Conservation (phyloP, 2,888 invertebrate genomes). For the Itoplectis maculator region DNA sequence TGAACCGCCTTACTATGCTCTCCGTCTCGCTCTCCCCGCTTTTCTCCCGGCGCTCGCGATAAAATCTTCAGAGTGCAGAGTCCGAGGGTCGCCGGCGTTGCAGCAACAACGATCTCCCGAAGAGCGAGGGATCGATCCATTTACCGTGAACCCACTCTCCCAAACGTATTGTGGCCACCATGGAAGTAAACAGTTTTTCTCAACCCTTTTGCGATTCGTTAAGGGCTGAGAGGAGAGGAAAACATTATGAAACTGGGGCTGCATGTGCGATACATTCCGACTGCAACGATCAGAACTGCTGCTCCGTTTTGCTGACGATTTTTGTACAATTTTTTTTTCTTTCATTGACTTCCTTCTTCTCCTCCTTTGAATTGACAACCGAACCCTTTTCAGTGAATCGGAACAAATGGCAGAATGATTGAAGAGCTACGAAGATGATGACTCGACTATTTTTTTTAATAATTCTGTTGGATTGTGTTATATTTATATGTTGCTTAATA, state of each 20-base stretch:
- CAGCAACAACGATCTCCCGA: constrained; percentile 22
- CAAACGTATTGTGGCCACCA: constrained; percentile 33
- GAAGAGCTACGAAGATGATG: constrained; percentile 55
- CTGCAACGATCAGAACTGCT: background rate
- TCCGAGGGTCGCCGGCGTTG: constrained; percentile 55
- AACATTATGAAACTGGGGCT: constrained; percentile 9
- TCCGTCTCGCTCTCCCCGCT: constrained; percentile 22
- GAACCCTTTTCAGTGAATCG: constrained; percentile 11
- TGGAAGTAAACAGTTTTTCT: constrained; percentile 54
- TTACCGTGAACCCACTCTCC: constrained; percentile 40
- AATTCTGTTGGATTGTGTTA: too few species aligned
- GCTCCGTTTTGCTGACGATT: background rate
- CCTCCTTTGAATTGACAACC: background rate
- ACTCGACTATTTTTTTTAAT: constrained; percentile 57
- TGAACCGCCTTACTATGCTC: background rate
- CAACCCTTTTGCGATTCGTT: constrained; percentile 60
- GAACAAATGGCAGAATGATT: constrained; percentile 52
- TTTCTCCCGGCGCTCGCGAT: constrained; percentile 40
- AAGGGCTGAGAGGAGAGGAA: constrained; percentile 37
- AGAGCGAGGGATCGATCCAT: constrained; percentile 43
- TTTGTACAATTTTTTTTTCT: background rate
- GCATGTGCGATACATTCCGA: background rate
- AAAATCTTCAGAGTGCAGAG: constrained; percentile 54
- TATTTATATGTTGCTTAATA: too few species aligned
- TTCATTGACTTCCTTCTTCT: background rate